Percentiles rank a stretch among this genome's conserved stretches.
These are phyloP conservation scores for Mya arenaria DNA, from an alignment of 1,140 invertebrate genomes.

Conservation along the genomic window DNA sequence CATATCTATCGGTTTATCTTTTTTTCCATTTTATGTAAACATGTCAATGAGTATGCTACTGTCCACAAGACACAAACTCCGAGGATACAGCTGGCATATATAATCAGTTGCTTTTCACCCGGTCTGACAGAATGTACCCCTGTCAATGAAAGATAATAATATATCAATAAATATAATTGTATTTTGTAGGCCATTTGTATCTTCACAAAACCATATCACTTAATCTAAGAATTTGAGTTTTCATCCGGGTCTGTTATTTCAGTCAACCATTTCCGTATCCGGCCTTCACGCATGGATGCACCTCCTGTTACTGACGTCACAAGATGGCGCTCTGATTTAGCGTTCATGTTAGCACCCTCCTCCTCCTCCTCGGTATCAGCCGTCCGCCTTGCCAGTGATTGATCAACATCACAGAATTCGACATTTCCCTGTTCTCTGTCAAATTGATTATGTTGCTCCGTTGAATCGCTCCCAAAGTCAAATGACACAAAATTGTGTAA, in stretches of 20 bases:
- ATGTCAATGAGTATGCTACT: too few relatives aligned
- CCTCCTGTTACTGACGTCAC: constrained; percentile 45
- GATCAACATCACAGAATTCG: constrained; percentile 41
- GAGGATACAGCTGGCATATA: too few relatives aligned
- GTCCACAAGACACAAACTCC: too few relatives aligned
- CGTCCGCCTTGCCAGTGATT: neutral
- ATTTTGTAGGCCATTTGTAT: too few relatives aligned
- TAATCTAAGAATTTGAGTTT: constrained; percentile 24
- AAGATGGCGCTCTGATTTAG: neutral
- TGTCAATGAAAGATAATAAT: too few relatives aligned
- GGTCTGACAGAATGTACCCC: too few relatives aligned
- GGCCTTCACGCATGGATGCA: constrained; percentile 30
- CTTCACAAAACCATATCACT: too few relatives aligned
- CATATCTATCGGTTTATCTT: too few relatives aligned
- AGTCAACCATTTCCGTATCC: constrained; percentile 46
- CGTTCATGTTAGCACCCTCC: neutral
- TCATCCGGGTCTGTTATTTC: constrained; percentile 36
- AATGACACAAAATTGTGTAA: constrained; percentile 37
- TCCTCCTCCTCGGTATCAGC: neutral
- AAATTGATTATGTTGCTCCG: neutral
- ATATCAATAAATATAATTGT: too few relatives aligned
- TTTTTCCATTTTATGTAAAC: too few relatives aligned
- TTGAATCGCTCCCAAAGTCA: constrained; percentile 43
- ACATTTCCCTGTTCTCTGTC: constrained; percentile 1
- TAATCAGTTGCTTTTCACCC: too few relatives aligned